Evolutionary conservation across 2,113 vertebrate species (phyloP), one percentile per base, ranked within the genome.

Genomic region (Elgaria multicarinata): DNA sequence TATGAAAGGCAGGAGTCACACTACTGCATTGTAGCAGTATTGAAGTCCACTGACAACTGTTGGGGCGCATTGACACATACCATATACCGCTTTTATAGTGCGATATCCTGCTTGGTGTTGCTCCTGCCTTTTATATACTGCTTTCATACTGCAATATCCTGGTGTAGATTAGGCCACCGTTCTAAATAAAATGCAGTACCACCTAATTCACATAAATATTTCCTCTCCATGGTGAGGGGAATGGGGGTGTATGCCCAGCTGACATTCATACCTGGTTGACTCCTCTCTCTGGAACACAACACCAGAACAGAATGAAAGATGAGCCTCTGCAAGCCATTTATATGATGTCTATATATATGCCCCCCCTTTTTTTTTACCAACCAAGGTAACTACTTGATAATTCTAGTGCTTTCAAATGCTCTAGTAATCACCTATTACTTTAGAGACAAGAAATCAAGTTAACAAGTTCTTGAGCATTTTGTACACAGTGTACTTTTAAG

Each of bases 241-340:
- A 31, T 50, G 26, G n/a, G 39, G 72, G 44, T 26, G 14, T 13
- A 14, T 28, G 44, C 18, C 14, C n/a, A 76, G 71, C 33, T 64
- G 6, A 89, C 28, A 77, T 13, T 53, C 42, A 76, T 13, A 22
- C 4, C 72, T 69, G 44, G 46, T 14, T 85, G 74, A 67, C 10
- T 13, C 6, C 55, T 84, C 28, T 78, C 18, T 50, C 42, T 77
- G 26, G 58, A 64, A 66, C 7, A n/a, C 58, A 83, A 66, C 53
- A 75, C 16, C 39, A n/a, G 28, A 72, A n/a, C 39, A 75, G 6
- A 33, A 58, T 5, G 46, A 0, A 20, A 62, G 20, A 92, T 78
- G 77, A 93, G 89, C 72, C 80, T 91, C 90, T 86, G 90, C 44
- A n/a, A 95, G 86, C 33, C 90, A 85, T 33, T 74, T 86, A 2